A percentile compares a stretch with the other conserved stretches of the same genome.
phyloP scores from a whole-genome alignment of 2,113 vertebrate genomes.

The Phylloscopus trochiloides region DNA sequence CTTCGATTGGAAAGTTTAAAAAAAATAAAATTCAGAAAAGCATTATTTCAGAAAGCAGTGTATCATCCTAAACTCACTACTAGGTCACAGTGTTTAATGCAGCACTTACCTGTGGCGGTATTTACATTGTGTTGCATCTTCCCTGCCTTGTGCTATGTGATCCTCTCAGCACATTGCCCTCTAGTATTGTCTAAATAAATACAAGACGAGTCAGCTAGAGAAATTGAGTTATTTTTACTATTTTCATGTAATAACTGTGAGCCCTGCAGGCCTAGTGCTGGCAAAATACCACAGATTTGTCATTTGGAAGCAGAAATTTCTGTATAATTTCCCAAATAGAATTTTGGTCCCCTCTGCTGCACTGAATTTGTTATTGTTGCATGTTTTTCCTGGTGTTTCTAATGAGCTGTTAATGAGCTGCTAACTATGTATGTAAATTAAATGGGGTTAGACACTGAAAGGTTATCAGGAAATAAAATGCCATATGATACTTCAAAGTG shows the following conservation, averaged over 20 bases:
- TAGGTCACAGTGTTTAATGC: not conserved
- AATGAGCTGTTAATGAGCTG: constrained; percentile 78
- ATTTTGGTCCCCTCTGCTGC: constrained; percentile 64
- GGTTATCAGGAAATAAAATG: constrained; percentile 55
- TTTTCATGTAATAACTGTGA: constrained; percentile 54
- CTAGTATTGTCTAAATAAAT: constrained; percentile 48
- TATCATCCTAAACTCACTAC: not conserved
- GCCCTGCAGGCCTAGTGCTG: constrained; percentile 37
- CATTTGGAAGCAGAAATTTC: constrained; percentile 37
- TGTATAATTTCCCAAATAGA: constrained; percentile 49
- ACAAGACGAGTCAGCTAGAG: constrained; percentile 21
- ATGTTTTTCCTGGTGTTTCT: constrained; percentile 66
- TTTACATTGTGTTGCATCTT: not conserved
- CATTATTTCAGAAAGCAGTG: not conserved
- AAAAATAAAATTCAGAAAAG: not conserved
- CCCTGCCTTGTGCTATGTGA: not conserved
- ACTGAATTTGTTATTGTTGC: constrained; percentile 71
- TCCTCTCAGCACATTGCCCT: not conserved
- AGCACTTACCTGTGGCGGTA: not conserved
- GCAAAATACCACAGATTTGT: constrained; percentile 47
- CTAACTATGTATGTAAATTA: constrained; percentile 77
- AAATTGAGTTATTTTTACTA: constrained; percentile 61
- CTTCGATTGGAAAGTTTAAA: not conserved
- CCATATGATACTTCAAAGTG: constrained; percentile 45
- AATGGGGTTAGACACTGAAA: constrained; percentile 59